Evolutionary conservation across 2,797 vertebrate genomes (phyloP), one percentile per base, ranked within the genome.

Genomic region (Pseudopleuronectes americanus): DNA sequence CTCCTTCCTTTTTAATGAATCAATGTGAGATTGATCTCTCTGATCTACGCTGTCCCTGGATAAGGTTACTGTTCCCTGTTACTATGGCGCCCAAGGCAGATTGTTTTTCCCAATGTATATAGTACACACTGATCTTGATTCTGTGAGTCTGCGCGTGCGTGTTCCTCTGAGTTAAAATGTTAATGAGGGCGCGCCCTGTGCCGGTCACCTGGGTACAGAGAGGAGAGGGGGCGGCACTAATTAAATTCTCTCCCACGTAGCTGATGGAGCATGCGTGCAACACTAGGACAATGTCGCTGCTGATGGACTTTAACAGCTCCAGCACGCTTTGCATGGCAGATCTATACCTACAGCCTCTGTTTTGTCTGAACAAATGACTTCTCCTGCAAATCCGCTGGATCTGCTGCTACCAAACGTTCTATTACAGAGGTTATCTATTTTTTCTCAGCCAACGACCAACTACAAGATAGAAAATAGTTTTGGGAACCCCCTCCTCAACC

Each of bases 131-230:
- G 62, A 64, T 74, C 70, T 70, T 76, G 43, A 49, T 63, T 81
- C 24, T 61, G 74, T 63, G 70, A 66, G 56, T 74, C 22, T 17
- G 23, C 57, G 61, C 60, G 48, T 63, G 51, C 51, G 26, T 59
- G 65, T 72, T 62, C 43, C 43, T 49, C 43, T 49, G 76, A 69
- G 75, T 84, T 93, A 56, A 90, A 94, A 92, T 81, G 83, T 91
- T 92, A 90, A 94, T 88, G 85, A 91, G 74, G 72, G 80, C 1
- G 24, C 13, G 56, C 75, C 80, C 71, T 16, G 51, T 72, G 86
- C 72, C 68, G 53, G 68, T 91, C 90, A 90, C 80, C 84, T 87
- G 88, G 88, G 84, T 83, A 68, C 43, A 56, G 62, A 74, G 69
- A 69, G 57, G 45, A 80, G 66, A 77, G 60, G 72, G 67, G 82